Evolutionary conservation across 2,888 invertebrate species (phyloP).

Genomic region (Nyleta sp.): DNA sequence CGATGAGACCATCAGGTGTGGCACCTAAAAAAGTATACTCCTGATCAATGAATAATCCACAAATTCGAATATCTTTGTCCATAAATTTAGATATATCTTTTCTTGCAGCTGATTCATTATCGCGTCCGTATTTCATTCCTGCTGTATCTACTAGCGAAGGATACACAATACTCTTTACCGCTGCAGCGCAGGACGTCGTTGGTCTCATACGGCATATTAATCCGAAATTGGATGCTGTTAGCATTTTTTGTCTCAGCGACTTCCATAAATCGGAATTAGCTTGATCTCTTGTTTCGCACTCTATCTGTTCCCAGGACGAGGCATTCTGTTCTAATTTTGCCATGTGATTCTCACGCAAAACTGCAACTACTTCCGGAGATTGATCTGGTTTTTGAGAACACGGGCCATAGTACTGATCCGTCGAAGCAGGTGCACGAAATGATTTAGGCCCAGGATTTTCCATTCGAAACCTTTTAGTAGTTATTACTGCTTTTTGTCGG

Average conservation of each 20-base stretch:
- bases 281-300: background rate
- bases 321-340: background rate
- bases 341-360: slow-evolving; percentile 3
- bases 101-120: slow-evolving; percentile 46
- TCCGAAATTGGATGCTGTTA: slow-evolving; percentile 58
- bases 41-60: slow-evolving; percentile 57
- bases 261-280: slow-evolving; percentile 1
- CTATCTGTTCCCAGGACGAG: background rate
- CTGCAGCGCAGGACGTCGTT: slow-evolving; percentile 28
- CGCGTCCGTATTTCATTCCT: slow-evolving; percentile 30
- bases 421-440: background rate
- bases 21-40: slow-evolving; percentile 41
- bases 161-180: too few species aligned
- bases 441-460: background rate
- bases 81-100: slow-evolving; percentile 16
- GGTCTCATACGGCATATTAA: slow-evolving; percentile 39
- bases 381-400: background rate
- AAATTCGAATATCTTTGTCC: background rate
- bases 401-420: background rate
- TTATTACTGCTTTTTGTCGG: too few species aligned
- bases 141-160: background rate
- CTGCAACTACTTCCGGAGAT: background rate
- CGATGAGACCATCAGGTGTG: slow-evolving; percentile 60
- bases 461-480: too few species aligned
- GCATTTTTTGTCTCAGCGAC: slow-evolving; percentile 7